Evolutionary conservation across 2,113 vertebrate genomes (phyloP).

Genomic region (Mobula birostris): DNA sequence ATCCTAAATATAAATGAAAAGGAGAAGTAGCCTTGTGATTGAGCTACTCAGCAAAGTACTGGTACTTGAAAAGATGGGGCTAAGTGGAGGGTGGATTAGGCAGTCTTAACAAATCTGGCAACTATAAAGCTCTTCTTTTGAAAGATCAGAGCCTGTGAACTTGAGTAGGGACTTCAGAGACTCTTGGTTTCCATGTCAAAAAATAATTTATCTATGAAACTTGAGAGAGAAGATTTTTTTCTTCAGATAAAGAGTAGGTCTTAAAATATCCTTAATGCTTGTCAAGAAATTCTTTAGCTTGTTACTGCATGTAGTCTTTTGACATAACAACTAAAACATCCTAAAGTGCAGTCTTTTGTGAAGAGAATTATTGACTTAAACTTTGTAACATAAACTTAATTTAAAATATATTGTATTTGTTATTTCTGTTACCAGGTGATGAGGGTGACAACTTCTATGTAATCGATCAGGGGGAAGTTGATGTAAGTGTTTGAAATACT

Average conservation of each 20-base stretch:
- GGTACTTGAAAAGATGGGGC: slow-evolving; percentile 28
- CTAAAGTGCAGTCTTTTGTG: slow-evolving; percentile 5
- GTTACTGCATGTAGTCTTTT: slow-evolving; percentile 30
- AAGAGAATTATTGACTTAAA: slow-evolving; percentile 31
- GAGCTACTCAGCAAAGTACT: slow-evolving; percentile 27
- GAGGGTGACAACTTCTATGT: slow-evolving; percentile 98
- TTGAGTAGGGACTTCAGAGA: slow-evolving; percentile 31
- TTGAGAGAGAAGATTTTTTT: slow-evolving; percentile 32
- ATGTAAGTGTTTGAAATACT: slow-evolving; percentile 65
- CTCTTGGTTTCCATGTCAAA: slow-evolving; percentile 30
- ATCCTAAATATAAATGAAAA: slow-evolving; percentile 2
- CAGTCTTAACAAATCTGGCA: slow-evolving; percentile 30
- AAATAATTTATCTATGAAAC: slow-evolving; percentile 21
- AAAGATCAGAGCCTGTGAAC: slow-evolving; percentile 29
- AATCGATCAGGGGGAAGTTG: slow-evolving; percentile 93
- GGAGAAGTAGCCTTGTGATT: slow-evolving; percentile 16
- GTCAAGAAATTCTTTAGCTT: slow-evolving; percentile 28
- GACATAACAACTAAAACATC: slow-evolving; percentile 2
- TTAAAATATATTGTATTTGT: slow-evolving; percentile 43
- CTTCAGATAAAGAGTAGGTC: slow-evolving; percentile 24
- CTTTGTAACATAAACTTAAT: slow-evolving; percentile 10
- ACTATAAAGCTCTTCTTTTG: slow-evolving; percentile 18
- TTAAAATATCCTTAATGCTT: slow-evolving; percentile 25
- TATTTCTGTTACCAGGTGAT: slow-evolving; percentile 64
- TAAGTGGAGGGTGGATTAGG: slow-evolving; percentile 35